A percentile compares a stretch with the other conserved stretches of the same genome.
These are phyloP conservation scores for Momotus momota DNA, from an alignment of 2,797 vertebrate species.

Conservation along the genomic window DNA sequence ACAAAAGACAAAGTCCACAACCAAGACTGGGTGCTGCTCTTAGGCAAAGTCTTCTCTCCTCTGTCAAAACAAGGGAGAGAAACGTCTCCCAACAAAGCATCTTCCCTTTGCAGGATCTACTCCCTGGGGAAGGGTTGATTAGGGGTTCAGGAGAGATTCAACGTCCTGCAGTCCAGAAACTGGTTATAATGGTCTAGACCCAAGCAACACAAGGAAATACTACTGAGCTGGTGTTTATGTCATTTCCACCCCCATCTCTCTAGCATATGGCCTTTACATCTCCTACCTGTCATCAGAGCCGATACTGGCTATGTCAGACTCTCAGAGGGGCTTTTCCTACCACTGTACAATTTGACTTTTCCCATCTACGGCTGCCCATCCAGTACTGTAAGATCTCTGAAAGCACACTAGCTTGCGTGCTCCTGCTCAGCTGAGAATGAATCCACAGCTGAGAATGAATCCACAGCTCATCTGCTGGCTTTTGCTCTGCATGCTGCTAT, in stretches of 20 bases:
- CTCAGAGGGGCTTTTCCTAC: background rate
- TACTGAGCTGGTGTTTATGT: slow-evolving; percentile 27
- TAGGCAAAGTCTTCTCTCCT: background rate
- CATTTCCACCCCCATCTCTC: background rate
- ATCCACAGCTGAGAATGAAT: background rate
- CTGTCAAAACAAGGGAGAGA: background rate
- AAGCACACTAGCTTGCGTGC: background rate
- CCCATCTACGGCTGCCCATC: background rate
- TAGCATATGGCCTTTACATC: background rate
- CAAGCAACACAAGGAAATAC: background rate
- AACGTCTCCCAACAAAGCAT: background rate
- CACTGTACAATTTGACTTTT: background rate
- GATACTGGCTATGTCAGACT: background rate
- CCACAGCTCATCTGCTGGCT: background rate
- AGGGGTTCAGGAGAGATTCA: background rate
- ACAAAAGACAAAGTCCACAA: background rate
- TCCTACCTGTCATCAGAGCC: background rate
- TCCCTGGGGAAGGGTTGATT: background rate
- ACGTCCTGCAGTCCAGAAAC: background rate
- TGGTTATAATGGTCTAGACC: background rate
- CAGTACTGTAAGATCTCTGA: background rate
- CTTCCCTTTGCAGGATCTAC: background rate
- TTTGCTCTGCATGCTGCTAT: background rate
- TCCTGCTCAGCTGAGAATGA: background rate
- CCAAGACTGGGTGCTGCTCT: background rate